Base-by-base conservation (phyloP, 2,797 vertebrate genomes). In the Lates japonicus region DNA sequence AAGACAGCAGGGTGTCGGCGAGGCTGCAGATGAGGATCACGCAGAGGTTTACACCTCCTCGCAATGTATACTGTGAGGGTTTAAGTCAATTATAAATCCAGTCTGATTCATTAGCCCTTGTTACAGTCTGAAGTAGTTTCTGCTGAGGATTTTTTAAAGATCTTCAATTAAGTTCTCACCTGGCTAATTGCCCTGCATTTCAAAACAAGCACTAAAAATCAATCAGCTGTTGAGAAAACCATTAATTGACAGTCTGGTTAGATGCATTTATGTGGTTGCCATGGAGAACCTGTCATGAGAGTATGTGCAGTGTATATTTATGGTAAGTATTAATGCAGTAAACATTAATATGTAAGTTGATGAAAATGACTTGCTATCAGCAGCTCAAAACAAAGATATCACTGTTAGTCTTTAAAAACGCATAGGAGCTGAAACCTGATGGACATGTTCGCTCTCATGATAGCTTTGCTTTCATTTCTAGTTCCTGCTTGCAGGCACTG, bases 31-130 rank as follows among this genome's bases (percentile, higher is more conserved):
- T 17, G 41, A 75, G 55, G 59, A 78, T 72, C 72, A 65, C 20
- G 68, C 55, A 48, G n/a, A 79, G 29, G 69, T 81, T 63, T 62
- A 72, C 81, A 73, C 59, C 46, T 49, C 74, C 6, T 3, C 65
- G 64, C n/a, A 29, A 31, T n/a, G 8, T 52, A 20, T 41, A 64
- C 52, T 12, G 9, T 17, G 4, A 62, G 31, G 48, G 41, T 42
- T 70, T 42, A 41, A 78, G 72, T 74, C 66, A 78, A 68, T 87
- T 84, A 78, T n/a, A 73, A 70, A 75, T 60, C 25, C 55, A 31
- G 69, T 75, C 58, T 63, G 52, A 82, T 65, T 80, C 59, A 42
- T 77, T 72, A 72, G 37, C 62, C 52, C 10, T 0, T 52, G 41
- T 78, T 62, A 69, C 11, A 22, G 12, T 42, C 9, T 25, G 59